Conservation (phyloP, 2,797 vertebrate genomes). For the Coregonus ussuriensis region DNA sequence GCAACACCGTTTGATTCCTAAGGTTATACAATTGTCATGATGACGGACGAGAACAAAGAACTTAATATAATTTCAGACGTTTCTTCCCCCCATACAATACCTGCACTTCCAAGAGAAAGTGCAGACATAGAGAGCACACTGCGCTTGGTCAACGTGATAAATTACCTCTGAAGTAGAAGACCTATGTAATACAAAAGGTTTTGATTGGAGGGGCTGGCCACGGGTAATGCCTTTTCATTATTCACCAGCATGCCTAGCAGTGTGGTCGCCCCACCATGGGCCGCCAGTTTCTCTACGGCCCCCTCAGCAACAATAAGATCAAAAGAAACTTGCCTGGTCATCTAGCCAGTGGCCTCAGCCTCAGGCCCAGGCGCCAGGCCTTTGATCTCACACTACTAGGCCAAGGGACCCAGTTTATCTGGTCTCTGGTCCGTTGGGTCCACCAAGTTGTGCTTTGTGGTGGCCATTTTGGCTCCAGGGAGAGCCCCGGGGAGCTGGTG, state of each 20-base stretch:
- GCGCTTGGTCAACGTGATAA: slow-evolving; percentile 36
- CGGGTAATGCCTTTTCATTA: slow-evolving; percentile 66
- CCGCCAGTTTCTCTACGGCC: slow-evolving; percentile 27
- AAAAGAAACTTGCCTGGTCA: slow-evolving; percentile 44
- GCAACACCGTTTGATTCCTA: background rate
- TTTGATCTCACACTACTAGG: slow-evolving; percentile 59
- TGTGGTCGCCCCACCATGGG: slow-evolving; percentile 50
- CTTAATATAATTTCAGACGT: background rate
- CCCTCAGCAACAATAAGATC: slow-evolving; percentile 54
- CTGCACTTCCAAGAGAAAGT: background rate
- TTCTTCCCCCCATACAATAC: slow-evolving; percentile 26
- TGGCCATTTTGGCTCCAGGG: slow-evolving; percentile 5
- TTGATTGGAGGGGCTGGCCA: slow-evolving; percentile 55
- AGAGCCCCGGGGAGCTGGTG: background rate
- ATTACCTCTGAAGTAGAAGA: slow-evolving; percentile 51
- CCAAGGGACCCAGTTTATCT: slow-evolving; percentile 19
- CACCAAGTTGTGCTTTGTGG: slow-evolving; percentile 26
- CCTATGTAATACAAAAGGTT: slow-evolving; percentile 65
- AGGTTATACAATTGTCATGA: background rate
- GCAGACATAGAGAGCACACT: background rate
- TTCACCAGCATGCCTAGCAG: slow-evolving; percentile 61
- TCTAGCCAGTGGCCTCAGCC: background rate
- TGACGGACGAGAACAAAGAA: background rate
- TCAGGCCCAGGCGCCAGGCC: slow-evolving; percentile 50
- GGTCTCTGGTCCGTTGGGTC: slow-evolving; percentile 26